Base-by-base conservation (phyloP, 2,113 vertebrate species). In the Tyto alba region DNA sequence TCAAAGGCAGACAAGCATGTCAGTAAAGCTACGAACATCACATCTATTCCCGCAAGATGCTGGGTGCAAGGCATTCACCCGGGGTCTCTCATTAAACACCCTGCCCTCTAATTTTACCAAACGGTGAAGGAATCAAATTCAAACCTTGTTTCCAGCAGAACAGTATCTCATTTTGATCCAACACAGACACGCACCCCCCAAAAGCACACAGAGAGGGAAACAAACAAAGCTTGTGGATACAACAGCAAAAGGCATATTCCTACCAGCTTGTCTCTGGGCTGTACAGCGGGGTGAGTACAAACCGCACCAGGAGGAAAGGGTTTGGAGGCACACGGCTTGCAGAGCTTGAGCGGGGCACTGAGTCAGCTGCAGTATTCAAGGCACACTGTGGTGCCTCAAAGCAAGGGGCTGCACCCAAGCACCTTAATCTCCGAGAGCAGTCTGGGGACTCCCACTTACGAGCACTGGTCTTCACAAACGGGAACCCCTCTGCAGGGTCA, bases 381-480 rank as follows among this genome's bases (percentile, higher is more conserved):
- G 29, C 11, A 36, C 5, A 11, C 27, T 6, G 10, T 13, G n/a
- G 7, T 36, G 63, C 32, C 52, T 20, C 73, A 45, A 59, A 59
- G 53, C 67, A 52, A 23, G 11, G 18, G 40, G 7, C n/a, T 27
- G 40, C 30, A 59, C 75, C 34, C 17, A 6, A 40, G 43, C n/a
- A 40, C 43, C n/a, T 7, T 15, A 8, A 32, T n/a, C 62, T 32
- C 30, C 60, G 19, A 1, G 7, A n/a, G 7, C 15, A 52, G 11
- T 4, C 21, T 40, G 45, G 7, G 41, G 21, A 75, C 48, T n/a
- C 14, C 10, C 41, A 48, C 36, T 22, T 32, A 2, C 1, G 2
- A 56, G 32, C 34, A 16, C 2, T 5, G 17, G 13, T 60, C 43
- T 55, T 53, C 8, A 1, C 23, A 69, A 27, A 57, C 1, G 1